These are phyloP conservation scores for Linurgus olivaceus DNA, from an alignment of 2,797 vertebrate species.

Conservation along the genomic window DNA sequence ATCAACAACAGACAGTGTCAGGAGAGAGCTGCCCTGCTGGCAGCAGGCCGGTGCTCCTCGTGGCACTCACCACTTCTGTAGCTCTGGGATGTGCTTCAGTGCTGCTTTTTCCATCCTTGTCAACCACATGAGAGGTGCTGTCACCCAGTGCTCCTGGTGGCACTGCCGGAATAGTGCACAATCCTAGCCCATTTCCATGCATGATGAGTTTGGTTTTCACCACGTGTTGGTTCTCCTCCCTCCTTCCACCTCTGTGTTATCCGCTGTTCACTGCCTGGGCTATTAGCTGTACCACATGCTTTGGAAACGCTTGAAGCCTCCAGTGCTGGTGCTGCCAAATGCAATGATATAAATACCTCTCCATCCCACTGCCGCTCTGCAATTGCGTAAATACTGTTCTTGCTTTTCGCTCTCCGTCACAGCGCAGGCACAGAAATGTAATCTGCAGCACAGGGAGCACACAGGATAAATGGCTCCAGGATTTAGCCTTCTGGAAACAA, in stretches of 20 bases:
- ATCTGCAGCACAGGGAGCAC: not conserved
- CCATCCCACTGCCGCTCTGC: not conserved
- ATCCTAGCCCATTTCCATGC: fast-evolving
- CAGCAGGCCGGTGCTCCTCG: fast-evolving
- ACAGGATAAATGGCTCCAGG: not conserved
- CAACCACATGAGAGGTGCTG: fast-evolving
- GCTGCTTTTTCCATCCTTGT: not conserved
- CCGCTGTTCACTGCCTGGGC: not conserved
- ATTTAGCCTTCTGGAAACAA: not conserved
- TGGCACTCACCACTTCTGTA: not conserved
- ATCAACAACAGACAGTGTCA: not conserved
- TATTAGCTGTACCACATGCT: not conserved
- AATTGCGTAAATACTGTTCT: not conserved
- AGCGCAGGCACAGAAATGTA: not conserved
- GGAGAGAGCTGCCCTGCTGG: not conserved
- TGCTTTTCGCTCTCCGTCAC: not conserved
- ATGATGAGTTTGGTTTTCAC: not conserved
- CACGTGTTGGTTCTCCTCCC: not conserved
- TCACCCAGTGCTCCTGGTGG: not conserved
- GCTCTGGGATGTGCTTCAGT: fast-evolving
- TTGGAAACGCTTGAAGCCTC: not conserved
- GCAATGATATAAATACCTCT: not conserved
- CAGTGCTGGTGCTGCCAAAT: not conserved
- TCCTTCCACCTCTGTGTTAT: not conserved
- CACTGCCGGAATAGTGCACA: fast-evolving